Evolutionary conservation across 2,113 vertebrate genomes (phyloP).

Genomic region (Misgurnus anguillicaudatus): DNA sequence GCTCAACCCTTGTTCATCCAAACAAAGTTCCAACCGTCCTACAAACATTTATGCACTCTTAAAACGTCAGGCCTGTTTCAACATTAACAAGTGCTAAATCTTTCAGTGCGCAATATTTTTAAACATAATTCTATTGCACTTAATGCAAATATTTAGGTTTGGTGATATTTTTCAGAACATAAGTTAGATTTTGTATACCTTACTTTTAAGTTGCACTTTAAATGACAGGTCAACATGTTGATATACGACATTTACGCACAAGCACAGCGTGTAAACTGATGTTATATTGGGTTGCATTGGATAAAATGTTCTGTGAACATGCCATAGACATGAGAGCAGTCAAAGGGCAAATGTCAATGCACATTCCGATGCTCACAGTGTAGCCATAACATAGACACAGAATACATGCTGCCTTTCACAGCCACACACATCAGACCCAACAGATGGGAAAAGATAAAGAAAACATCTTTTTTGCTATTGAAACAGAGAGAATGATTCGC

Average conservation of each 20-base stretch:
- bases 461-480: background rate
- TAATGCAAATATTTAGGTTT: slow-evolving; percentile 33
- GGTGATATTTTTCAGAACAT: slow-evolving; percentile 9
- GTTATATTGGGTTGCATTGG: slow-evolving; percentile 59
- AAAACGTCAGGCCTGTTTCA: slow-evolving; percentile 18
- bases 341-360: slow-evolving; percentile 69
- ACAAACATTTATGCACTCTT: slow-evolving; percentile 41
- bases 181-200: slow-evolving; percentile 22
- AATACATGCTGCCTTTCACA: slow-evolving; percentile 8
- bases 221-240: slow-evolving; percentile 19
- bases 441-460: background rate
- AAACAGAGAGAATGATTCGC: background rate
- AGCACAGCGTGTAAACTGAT: slow-evolving; percentile 49
- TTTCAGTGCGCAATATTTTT: slow-evolving; percentile 27
- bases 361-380: slow-evolving; percentile 65
- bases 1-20: slow-evolving; percentile 61
- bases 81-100: slow-evolving; percentile 48
- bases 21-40: slow-evolving; percentile 56
- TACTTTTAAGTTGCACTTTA: slow-evolving; percentile 20
- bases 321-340: slow-evolving; percentile 65
- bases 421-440: slow-evolving; percentile 33
- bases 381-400: slow-evolving; percentile 69
- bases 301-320: slow-evolving; percentile 52
- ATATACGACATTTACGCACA: slow-evolving; percentile 27
- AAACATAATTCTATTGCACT: slow-evolving; percentile 22